Percentiles rank a stretch among this genome's conserved stretches.
phyloP scores from a whole-genome alignment of 2,797 vertebrate genomes.

The Coreius guichenoti region DNA sequence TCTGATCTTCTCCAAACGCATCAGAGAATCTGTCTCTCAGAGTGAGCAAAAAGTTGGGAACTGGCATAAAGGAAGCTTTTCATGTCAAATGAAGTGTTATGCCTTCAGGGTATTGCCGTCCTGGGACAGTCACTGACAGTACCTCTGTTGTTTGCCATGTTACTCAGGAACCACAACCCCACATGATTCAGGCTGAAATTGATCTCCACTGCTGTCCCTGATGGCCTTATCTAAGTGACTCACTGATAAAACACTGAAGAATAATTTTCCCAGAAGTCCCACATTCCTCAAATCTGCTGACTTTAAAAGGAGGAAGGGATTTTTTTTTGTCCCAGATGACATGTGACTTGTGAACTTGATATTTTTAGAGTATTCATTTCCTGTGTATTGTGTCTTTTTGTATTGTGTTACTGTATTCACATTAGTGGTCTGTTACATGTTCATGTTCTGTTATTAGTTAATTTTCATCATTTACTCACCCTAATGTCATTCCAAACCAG shows the following conservation, averaged over 20 bases:
- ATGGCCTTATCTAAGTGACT: conserved; percentile 27
- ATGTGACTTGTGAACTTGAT: conserved; percentile 11
- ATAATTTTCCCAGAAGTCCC: conserved; percentile 19
- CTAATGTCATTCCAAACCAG: neutral
- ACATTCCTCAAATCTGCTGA: conserved; percentile 35
- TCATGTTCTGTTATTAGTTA: neutral
- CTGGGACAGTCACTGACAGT: conserved; percentile 33
- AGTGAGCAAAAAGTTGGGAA: conserved; percentile 15
- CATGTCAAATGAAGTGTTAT: conserved; percentile 22
- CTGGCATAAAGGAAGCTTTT: conserved; percentile 41
- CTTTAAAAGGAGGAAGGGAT: conserved; percentile 25
- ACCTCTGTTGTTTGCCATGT: conserved; percentile 47
- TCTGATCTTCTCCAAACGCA: conserved; percentile 30
- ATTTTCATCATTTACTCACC: neutral
- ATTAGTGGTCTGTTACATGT: neutral
- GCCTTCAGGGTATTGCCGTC: conserved; percentile 40
- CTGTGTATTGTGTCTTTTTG: conserved; percentile 12
- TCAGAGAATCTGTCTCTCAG: conserved; percentile 6
- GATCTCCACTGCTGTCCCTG: neutral
- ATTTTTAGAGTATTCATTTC: conserved; percentile 30
- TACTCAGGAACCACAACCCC: conserved; percentile 37
- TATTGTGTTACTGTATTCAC: conserved; percentile 14
- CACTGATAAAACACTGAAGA: conserved; percentile 26
- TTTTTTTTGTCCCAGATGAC: neutral
- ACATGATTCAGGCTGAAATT: conserved; percentile 40